Conservation (phyloP, 2,888 invertebrate species). For the Caenorhabditis auriculariae region DNA sequence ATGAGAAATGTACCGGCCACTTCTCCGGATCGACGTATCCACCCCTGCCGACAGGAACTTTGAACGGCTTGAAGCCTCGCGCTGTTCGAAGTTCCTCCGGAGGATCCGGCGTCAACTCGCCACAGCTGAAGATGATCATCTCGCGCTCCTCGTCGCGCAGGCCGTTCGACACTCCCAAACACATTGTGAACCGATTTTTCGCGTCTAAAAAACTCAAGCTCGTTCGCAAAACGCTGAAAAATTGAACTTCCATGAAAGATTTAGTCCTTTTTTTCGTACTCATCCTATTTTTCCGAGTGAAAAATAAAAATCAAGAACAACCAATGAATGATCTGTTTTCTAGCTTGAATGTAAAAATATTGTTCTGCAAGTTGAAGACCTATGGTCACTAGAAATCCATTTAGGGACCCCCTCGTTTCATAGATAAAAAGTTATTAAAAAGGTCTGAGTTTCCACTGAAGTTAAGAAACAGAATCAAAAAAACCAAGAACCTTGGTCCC, state of each 20-base stretch:
- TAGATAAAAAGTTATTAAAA: no score
- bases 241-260: no score
- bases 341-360: no score
- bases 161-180: constrained; percentile 13
- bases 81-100: constrained; percentile 12
- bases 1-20: constrained; percentile 25
- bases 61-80: constrained; percentile 8
- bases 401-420: no score
- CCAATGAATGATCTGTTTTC: no score
- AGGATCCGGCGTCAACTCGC: constrained; percentile 14
- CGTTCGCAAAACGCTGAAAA: no score
- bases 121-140: constrained; percentile 9
- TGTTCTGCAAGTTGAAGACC: no score
- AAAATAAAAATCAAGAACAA: no score
- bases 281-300: no score
- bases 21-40: constrained; percentile 33
- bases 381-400: no score
- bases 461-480: neutral
- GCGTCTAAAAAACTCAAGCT: constrained; percentile 5
- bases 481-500: constrained; percentile 15
- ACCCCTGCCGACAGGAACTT: constrained; percentile 11
- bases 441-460: no score
- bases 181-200: constrained; percentile 11
- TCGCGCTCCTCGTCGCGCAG: constrained; percentile 9
- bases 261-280: no score